These are phyloP conservation scores for Eristalinus sepulchralis DNA, from an alignment of 2,888 invertebrate species.

Conservation along the genomic window DNA sequence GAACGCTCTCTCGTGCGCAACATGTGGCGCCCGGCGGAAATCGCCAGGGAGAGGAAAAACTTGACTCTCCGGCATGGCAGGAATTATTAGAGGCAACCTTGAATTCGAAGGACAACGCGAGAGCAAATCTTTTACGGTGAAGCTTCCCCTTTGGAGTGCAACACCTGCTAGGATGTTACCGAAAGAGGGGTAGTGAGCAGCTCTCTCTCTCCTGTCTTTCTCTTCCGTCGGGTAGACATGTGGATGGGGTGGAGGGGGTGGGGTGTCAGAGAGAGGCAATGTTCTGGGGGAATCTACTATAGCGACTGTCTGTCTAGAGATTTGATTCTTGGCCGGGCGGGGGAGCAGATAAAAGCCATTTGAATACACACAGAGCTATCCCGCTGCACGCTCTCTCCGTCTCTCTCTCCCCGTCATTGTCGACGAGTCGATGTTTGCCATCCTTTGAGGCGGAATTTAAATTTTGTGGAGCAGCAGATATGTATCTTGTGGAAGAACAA, in stretches of 20 bases:
- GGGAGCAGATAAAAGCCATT: conserved; percentile 27
- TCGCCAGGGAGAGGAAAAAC: not conserved
- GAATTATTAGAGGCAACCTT: conserved; percentile 67
- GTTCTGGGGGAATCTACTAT: conserved; percentile 42
- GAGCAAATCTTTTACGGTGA: conserved; percentile 1
- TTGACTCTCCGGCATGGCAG: conserved; percentile 25
- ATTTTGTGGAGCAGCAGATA: conserved; percentile 56
- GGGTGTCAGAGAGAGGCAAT: conserved; percentile 27
- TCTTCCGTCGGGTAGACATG: too few species aligned
- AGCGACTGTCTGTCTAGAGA: conserved; percentile 64
- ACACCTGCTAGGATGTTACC: conserved; percentile 54
- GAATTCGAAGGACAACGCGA: conserved; percentile 48
- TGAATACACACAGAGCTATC: conserved; percentile 32
- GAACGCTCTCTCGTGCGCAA: conserved; percentile 49
- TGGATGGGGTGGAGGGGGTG: too few species aligned
- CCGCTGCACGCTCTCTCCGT: not conserved
- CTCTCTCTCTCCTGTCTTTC: not conserved
- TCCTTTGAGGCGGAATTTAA: conserved; percentile 48
- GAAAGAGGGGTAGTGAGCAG: conserved; percentile 21
- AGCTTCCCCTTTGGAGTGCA: conserved; percentile 20
- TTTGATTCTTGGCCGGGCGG: conserved; percentile 40
- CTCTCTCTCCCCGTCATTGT: not conserved
- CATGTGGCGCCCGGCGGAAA: conserved; percentile 49
- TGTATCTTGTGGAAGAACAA: conserved; percentile 48
- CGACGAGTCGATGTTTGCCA: conserved; percentile 24